Evolutionary conservation across 2,888 invertebrate genomes (phyloP).

Genomic region (Cheilosia variabilis): DNA sequence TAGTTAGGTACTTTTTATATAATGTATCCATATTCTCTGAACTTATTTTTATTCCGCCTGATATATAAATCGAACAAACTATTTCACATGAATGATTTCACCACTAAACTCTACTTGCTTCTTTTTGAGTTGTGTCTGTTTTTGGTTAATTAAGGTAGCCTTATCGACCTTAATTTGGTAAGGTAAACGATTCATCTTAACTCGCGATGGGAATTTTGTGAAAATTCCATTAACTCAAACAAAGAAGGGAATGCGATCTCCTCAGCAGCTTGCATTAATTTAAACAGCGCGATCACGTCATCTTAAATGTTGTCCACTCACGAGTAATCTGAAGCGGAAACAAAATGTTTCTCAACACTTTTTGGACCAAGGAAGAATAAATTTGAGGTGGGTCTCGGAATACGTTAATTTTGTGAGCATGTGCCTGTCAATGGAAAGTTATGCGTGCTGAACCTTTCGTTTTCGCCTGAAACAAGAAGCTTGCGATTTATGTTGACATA

Average conservation of each 20-base stretch:
- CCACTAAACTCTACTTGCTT: not conserved
- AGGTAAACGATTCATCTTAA: conserved; percentile 26
- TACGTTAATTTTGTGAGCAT: not conserved
- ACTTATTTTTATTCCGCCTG: no score
- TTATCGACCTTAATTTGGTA: conserved; percentile 26
- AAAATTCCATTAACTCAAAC: conserved; percentile 36
- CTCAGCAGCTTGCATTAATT: conserved; percentile 38
- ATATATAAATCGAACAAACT: not conserved
- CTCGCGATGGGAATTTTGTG: conserved; percentile 3
- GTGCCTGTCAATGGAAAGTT: conserved; percentile 37
- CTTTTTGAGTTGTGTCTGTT: not conserved
- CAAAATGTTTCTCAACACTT: conserved; percentile 11
- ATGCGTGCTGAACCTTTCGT: conserved; percentile 13
- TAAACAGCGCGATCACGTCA: conserved; percentile 39
- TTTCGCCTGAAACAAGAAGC: not conserved
- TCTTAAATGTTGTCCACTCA: conserved; percentile 38
- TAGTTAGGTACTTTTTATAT: no score
- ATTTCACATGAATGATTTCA: not conserved
- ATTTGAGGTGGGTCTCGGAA: conserved; percentile 36
- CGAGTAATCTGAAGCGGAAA: conserved; percentile 31
- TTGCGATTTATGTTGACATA: conserved; percentile 19
- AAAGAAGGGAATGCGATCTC: conserved; percentile 21
- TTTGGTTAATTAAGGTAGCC: conserved; percentile 13
- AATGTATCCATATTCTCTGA: no score
- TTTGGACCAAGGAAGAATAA: conserved; percentile 1